phyloP scores from a whole-genome alignment of 2,113 vertebrate genomes.

The Bucco capensis region DNA sequence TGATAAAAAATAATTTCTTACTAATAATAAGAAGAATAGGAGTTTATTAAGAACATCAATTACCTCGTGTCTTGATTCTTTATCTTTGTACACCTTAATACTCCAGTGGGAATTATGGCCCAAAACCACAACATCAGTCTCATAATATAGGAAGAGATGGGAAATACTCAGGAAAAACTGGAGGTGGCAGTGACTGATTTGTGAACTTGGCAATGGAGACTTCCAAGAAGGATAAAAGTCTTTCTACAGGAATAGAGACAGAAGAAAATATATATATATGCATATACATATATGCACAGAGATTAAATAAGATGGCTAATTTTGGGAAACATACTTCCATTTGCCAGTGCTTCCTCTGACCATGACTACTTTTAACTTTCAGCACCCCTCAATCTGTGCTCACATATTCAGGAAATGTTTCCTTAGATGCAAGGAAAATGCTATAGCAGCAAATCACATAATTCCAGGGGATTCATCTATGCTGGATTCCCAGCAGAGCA shows the following conservation, averaged over 20 bases:
- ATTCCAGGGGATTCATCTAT: slow-evolving; percentile 41
- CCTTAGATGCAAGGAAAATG: slow-evolving; percentile 11
- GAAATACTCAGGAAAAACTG: neutral
- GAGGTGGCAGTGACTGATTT: neutral
- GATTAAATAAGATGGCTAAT: neutral
- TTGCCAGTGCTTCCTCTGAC: neutral
- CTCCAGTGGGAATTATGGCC: neutral
- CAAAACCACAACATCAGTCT: neutral
- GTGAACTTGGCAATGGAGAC: neutral
- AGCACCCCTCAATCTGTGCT: neutral
- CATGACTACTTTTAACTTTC: neutral
- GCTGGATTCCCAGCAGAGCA: slow-evolving; percentile 36
- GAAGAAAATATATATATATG: neutral
- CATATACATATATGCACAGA: neutral
- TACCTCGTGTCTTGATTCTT: neutral
- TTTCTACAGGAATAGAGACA: neutral
- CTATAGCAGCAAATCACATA: slow-evolving; percentile 12
- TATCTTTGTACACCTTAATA: neutral
- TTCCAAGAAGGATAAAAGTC: neutral
- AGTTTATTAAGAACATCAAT: slow-evolving; percentile 51
- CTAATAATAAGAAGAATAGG: slow-evolving; percentile 11
- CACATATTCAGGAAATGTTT: neutral
- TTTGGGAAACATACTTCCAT: neutral
- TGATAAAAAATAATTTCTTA: slow-evolving; percentile 34
- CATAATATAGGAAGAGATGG: neutral